These are phyloP conservation scores for Nycteola revayana DNA, from an alignment of 2,888 invertebrate genomes.

Conservation along the genomic window DNA sequence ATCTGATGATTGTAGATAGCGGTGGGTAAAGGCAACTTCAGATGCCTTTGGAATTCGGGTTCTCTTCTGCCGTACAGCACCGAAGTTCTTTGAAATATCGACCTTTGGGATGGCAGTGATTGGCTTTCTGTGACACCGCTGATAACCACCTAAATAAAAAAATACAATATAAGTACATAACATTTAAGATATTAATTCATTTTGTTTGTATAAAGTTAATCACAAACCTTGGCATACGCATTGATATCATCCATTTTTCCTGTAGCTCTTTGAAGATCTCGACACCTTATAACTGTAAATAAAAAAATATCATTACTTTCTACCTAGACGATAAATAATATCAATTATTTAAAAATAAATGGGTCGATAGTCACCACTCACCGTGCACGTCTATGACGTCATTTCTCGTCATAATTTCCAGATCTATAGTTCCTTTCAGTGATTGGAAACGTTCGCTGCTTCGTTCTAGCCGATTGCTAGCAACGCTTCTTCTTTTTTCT, in stretches of 20 bases:
- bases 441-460: slow-evolving; percentile 62
- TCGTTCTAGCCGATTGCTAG: slow-evolving; percentile 66
- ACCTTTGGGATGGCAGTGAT: slow-evolving; percentile 71
- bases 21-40: slow-evolving; percentile 84
- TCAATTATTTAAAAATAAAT: slow-evolving; percentile 14
- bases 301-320: slow-evolving; percentile 24
- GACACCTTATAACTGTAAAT: slow-evolving; percentile 88
- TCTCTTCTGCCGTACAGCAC: slow-evolving; percentile 90
- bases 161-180: not conserved
- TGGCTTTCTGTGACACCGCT: slow-evolving; percentile 70
- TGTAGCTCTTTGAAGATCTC: slow-evolving; percentile 85
- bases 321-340: slow-evolving; percentile 7
- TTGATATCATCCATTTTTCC: slow-evolving; percentile 86
- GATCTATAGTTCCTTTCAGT: slow-evolving; percentile 83
- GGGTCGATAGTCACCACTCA: slow-evolving; percentile 82
- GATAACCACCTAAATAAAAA: slow-evolving; percentile 77
- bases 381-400: slow-evolving; percentile 86
- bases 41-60: slow-evolving; percentile 90
- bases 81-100: slow-evolving; percentile 88
- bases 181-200: not conserved
- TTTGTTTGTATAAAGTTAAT: slow-evolving; percentile 2
- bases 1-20: slow-evolving; percentile 81
- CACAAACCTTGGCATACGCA: slow-evolving; percentile 89
- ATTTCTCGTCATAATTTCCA: slow-evolving; percentile 81
- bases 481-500: slow-evolving; percentile 78